Conservation (phyloP, 2,113 vertebrate species). For the Cettia cetti region DNA sequence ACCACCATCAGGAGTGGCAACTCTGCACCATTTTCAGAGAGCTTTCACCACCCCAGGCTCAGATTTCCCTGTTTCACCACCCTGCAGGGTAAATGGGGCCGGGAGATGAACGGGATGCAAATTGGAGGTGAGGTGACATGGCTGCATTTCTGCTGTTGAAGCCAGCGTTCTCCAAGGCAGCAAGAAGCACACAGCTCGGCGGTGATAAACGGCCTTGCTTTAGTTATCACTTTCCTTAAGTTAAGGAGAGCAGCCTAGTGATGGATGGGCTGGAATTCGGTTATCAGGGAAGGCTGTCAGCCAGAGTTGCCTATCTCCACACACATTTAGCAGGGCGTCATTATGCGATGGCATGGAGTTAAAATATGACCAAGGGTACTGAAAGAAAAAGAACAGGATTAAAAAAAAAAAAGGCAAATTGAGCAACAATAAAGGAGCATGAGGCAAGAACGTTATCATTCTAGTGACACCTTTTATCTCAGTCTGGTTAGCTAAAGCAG, state of each 20-base stretch:
- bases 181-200: constrained; percentile 59
- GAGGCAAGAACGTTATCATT: constrained; percentile 75
- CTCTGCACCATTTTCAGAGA: not conserved
- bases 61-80: not conserved
- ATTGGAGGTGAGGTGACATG: constrained; percentile 14
- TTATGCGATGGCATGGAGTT: constrained; percentile 80
- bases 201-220: constrained; percentile 77
- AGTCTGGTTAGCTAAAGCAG: constrained; percentile 63
- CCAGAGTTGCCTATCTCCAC: constrained; percentile 80
- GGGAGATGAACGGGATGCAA: not conserved
- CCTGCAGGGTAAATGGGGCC: not conserved
- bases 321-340: constrained; percentile 78
- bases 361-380: constrained; percentile 81
- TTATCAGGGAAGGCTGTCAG: constrained; percentile 81
- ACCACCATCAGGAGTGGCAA: not conserved
- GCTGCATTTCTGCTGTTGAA: constrained; percentile 58
- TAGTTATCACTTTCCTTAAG: constrained; percentile 80
- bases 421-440: constrained; percentile 77
- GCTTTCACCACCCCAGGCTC: not conserved
- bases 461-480: constrained; percentile 83
- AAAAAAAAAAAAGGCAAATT: constrained; percentile 70
- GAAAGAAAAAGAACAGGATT: constrained; percentile 73
- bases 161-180: constrained; percentile 9
- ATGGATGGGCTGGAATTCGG: constrained; percentile 81
- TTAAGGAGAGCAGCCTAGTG: constrained; percentile 75